Base-by-base conservation (phyloP, 37 sponge, comb jelly and placozoan species). In the Oopsacas minuta region DNA sequence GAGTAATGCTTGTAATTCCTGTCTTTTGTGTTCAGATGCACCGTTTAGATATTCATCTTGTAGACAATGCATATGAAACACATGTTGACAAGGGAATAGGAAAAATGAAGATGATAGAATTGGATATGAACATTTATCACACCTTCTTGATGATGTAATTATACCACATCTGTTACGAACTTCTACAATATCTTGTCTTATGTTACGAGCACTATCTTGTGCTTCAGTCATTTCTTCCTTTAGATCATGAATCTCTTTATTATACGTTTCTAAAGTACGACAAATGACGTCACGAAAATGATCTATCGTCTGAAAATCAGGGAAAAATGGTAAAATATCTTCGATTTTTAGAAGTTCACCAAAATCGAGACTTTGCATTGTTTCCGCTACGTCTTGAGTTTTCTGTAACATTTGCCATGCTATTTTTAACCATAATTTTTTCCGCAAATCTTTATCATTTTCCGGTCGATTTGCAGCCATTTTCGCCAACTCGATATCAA, bases 271-370 rank as follows among this genome's bases (percentile, higher is more conserved):
- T 28, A 97, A 86, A 8, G 98, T 92, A 30, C 85, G 85, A 42
- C 94, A 97, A 36, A 97, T 97, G 32, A 93, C 93, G 83, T 97
- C 98, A 92, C 92, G 94, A 88, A 97, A 97, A 38, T 92, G 89
- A 32, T 94, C 98, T 32, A 97, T 97, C 52, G 93, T 91, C 20
- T 90, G 90, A 75, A 92, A 91, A 84, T 94, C 94, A 0, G 93
- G 89, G 87, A 97, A 94, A 88, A 94, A 97, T 28, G 94, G 98
- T 5, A 97, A 86, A 46, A 97, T 89, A 82, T 97, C 98, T 42
- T 97, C 98, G 82, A 97, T 90, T 83, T 91, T 92, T 39, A 97
- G 83, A 22, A 97, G 84, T 81, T 84, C 89, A 82, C 81, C 81
- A 37, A 91, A 90, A 15, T 92, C 91, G 36, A 86, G 36, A 39